A percentile compares a stretch with the other conserved stretches of the same genome.
Conservation (phyloP, 2,113 vertebrate species). For the Ophthalmolycus amberensis region DNA sequence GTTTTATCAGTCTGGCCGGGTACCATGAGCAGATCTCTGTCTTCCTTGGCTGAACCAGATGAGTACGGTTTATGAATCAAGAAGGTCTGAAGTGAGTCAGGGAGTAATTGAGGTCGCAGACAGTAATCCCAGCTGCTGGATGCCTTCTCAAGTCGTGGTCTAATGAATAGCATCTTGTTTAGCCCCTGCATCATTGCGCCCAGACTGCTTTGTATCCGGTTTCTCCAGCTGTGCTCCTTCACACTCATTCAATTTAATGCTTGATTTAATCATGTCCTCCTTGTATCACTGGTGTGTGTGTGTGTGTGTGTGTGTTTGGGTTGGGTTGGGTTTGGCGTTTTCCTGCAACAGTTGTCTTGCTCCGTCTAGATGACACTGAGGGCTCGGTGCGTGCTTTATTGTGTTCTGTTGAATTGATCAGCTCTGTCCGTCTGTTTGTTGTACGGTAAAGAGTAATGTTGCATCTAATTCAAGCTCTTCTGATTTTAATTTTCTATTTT, state of each 20-base stretch:
- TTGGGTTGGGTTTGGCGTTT: slow-evolving; percentile 4
- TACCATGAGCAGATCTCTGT: background rate
- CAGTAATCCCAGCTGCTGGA: slow-evolving; percentile 70
- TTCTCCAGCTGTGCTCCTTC: slow-evolving; percentile 71
- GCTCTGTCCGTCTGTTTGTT: background rate
- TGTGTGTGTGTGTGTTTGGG: no score
- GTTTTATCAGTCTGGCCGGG: slow-evolving; percentile 55
- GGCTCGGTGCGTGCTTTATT: background rate
- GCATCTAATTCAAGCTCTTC: background rate
- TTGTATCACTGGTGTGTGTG: slow-evolving; percentile 32
- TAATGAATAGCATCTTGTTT: slow-evolving; percentile 80
- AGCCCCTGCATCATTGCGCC: slow-evolving; percentile 50
- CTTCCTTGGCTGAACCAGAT: slow-evolving; percentile 18
- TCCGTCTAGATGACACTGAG: slow-evolving; percentile 20
- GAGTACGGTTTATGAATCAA: slow-evolving; percentile 36
- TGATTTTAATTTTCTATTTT: background rate
- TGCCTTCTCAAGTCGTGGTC: slow-evolving; percentile 43
- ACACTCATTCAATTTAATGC: slow-evolving; percentile 72
- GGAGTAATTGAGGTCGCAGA: slow-evolving; percentile 72
- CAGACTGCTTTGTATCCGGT: slow-evolving; percentile 62
- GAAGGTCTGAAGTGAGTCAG: slow-evolving; percentile 53
- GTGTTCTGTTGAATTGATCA: background rate
- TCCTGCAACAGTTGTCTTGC: slow-evolving; percentile 45
- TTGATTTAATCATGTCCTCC: slow-evolving; percentile 62
- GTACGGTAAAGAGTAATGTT: background rate